phyloP scores from a whole-genome alignment of 2,888 invertebrate species.

The Pyralis farinalis region DNA sequence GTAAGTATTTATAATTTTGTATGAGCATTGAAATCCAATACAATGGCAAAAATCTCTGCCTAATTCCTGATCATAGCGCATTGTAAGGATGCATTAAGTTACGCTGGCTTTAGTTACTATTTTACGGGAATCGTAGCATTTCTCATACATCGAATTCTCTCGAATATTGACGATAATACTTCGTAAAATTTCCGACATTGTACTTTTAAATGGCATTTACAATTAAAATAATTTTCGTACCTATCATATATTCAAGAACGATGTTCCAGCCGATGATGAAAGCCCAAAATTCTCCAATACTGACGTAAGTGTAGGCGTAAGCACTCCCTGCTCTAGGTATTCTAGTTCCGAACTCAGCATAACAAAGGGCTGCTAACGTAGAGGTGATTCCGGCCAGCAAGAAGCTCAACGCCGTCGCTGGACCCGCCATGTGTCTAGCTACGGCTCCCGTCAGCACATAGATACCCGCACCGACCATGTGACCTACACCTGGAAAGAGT shows the following conservation, averaged over 20 bases:
- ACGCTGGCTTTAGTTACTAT: no score
- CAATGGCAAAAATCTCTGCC: no score
- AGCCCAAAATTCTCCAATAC: slow-evolving; percentile 96
- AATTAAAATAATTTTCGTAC: slow-evolving; percentile 47
- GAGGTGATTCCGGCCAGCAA: slow-evolving; percentile 89
- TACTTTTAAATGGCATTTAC: no score
- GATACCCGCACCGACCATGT: slow-evolving; percentile 97
- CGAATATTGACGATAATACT: no score
- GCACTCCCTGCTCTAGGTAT: slow-evolving; percentile 96
- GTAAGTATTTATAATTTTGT: no score
- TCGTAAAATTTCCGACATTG: no score
- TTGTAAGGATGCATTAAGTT: no score
- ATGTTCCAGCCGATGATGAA: slow-evolving; percentile 98
- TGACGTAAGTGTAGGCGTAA: slow-evolving; percentile 96
- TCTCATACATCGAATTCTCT: no score
- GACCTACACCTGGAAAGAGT: slow-evolving; percentile 87
- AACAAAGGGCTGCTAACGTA: slow-evolving; percentile 90
- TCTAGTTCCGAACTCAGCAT: slow-evolving; percentile 93
- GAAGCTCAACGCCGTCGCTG: slow-evolving; percentile 87
- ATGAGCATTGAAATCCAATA: no score
- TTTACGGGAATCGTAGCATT: no score
- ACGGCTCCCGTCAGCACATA: slow-evolving; percentile 95
- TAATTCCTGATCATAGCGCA: no score
- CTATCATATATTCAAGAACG: slow-evolving; percentile 93
- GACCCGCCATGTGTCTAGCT: slow-evolving; percentile 90